A percentile compares a stretch with the other conserved stretches of the same genome.
phyloP scores from a whole-genome alignment of 2,888 invertebrate species.

The Lordiphosa fenestrarum region DNA sequence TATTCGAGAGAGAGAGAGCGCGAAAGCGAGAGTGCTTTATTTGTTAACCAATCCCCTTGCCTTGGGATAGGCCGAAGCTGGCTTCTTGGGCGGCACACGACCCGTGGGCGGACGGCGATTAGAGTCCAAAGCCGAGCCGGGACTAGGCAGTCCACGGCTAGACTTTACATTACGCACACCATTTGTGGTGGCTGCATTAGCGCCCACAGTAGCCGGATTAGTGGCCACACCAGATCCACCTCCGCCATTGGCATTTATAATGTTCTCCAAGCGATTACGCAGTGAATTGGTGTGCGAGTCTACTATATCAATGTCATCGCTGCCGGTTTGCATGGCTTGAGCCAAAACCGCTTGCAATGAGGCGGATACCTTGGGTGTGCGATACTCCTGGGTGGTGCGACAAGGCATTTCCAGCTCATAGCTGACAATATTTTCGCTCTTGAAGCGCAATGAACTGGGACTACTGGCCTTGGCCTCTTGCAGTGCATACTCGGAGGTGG shows the following conservation, averaged over 20 bases:
- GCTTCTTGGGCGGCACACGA: slow-evolving; percentile 76
- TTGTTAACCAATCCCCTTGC: slow-evolving; percentile 80
- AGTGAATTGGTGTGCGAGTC: slow-evolving; percentile 77
- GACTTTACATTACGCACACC: slow-evolving; percentile 71
- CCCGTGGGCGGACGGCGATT: slow-evolving; percentile 77
- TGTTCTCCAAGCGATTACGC: slow-evolving; percentile 79
- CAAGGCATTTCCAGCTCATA: slow-evolving; percentile 81
- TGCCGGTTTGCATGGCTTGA: slow-evolving; percentile 79
- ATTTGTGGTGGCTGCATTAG: slow-evolving; percentile 29
- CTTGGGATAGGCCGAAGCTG: slow-evolving; percentile 80
- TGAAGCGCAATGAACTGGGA: slow-evolving; percentile 75
- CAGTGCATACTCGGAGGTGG: slow-evolving; percentile 84
- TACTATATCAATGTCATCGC: slow-evolving; percentile 80
- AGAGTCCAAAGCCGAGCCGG: slow-evolving; percentile 72
- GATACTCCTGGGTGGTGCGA: slow-evolving; percentile 80
- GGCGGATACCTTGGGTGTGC: slow-evolving; percentile 80
- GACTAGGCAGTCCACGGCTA: slow-evolving; percentile 62
- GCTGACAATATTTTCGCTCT: slow-evolving; percentile 79
- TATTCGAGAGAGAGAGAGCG: slow-evolving; percentile 11
- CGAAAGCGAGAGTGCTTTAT: slow-evolving; percentile 43
- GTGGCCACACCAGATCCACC: slow-evolving; percentile 30
- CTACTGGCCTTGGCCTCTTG: slow-evolving; percentile 77
- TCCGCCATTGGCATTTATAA: slow-evolving; percentile 78
- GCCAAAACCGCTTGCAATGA: slow-evolving; percentile 80
- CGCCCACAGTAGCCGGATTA: slow-evolving; percentile 21